Percentiles rank a stretch among this genome's conserved stretches.
These are phyloP conservation scores for Ochropleura leucogaster DNA, from an alignment of 2,888 invertebrate species.

Conservation along the genomic window DNA sequence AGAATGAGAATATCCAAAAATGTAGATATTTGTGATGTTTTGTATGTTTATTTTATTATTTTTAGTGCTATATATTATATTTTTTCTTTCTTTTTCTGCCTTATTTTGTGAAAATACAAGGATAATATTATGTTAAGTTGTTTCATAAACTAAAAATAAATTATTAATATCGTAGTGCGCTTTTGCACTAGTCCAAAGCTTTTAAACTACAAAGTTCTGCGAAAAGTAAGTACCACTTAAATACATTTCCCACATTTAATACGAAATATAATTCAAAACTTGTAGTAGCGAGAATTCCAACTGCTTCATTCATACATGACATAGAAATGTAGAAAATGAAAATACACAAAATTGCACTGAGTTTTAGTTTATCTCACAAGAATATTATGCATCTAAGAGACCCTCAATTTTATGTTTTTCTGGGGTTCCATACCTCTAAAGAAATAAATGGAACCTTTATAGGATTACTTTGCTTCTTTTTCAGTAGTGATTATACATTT, in stretches of 20 bases:
- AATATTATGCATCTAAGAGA: constrained; percentile 19
- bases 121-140: background rate
- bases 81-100: background rate
- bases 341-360: constrained; percentile 31
- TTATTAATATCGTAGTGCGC: background rate
- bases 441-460: too few relatives aligned
- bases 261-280: constrained; percentile 30
- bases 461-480: too few relatives aligned
- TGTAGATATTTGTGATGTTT: too few relatives aligned
- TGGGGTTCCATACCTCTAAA: too few relatives aligned
- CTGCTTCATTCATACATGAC: constrained; percentile 10
- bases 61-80: too few relatives aligned
- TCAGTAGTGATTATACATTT: too few relatives aligned
- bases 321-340: constrained; percentile 37
- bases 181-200: background rate
- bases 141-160: background rate
- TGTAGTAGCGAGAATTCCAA: constrained; percentile 33
- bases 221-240: constrained; percentile 3
- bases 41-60: too few relatives aligned
- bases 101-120: background rate
- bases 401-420: constrained; percentile 4
- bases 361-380: constrained; percentile 12
- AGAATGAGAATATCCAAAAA: too few relatives aligned
- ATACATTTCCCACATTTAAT: constrained; percentile 32
- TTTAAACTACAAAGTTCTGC: background rate